Percentiles rank a stretch among this genome's conserved stretches.
Conservation (phyloP, 2,888 invertebrate species). For the Portevinia maculata region DNA sequence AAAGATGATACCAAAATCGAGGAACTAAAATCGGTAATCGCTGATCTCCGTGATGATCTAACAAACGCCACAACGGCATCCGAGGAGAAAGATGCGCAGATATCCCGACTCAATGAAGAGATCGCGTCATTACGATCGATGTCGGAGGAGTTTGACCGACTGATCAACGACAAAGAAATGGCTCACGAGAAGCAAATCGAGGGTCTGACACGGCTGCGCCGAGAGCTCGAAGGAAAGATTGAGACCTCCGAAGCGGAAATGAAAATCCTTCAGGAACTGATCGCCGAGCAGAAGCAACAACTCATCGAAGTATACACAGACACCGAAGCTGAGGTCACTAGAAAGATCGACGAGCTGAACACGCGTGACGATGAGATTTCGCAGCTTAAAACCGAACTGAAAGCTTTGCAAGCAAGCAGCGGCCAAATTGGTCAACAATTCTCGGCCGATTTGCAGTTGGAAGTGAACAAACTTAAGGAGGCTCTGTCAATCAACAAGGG, state of each 20-base stretch:
- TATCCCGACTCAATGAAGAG: constrained; percentile 83
- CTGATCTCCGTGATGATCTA: constrained; percentile 83
- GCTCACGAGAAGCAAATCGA: constrained; percentile 79
- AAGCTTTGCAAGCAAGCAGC: constrained; percentile 83
- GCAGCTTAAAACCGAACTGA: constrained; percentile 83
- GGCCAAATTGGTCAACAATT: constrained; percentile 77
- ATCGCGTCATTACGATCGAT: constrained; percentile 76
- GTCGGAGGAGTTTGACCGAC: constrained; percentile 77
- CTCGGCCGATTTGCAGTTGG: constrained; percentile 75
- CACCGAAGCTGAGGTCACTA: constrained; percentile 78
- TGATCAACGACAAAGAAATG: constrained; percentile 78
- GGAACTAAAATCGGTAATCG: constrained; percentile 83
- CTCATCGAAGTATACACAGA: constrained; percentile 81
- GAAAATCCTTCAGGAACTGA: constrained; percentile 80
- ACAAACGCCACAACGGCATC: constrained; percentile 83
- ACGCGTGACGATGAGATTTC: constrained; percentile 81
- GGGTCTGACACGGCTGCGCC: constrained; percentile 77
- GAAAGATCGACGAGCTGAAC: constrained; percentile 77
- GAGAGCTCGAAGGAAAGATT: constrained; percentile 78
- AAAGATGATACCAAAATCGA: constrained; percentile 73
- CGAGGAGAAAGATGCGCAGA: constrained; percentile 83
- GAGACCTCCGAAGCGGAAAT: constrained; percentile 80
- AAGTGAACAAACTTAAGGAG: constrained; percentile 77
- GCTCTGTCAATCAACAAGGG: constrained; percentile 80
- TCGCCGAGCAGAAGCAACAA: constrained; percentile 82